Evolutionary conservation across 2,797 vertebrate genomes (phyloP).

Genomic region (Protonibea diacanthus): DNA sequence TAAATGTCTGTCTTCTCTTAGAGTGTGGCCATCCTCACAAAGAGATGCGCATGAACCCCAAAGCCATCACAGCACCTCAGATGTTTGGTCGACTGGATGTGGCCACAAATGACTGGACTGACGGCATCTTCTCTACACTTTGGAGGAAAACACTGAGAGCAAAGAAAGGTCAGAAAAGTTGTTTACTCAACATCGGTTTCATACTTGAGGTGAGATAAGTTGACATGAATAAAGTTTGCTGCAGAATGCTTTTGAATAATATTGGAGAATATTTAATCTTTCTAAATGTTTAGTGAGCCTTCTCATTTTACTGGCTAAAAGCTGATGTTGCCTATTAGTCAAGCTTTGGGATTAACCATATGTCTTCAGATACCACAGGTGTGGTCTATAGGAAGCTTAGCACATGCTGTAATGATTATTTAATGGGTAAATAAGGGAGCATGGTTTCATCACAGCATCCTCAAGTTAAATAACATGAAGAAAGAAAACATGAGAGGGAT

Average conservation of each 20-base stretch:
- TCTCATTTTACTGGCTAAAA: neutral
- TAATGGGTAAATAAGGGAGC: neutral
- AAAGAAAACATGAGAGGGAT: conserved; percentile 12
- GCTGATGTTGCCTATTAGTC: neutral
- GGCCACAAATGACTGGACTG: conserved; percentile 98
- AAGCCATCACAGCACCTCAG: conserved; percentile 96
- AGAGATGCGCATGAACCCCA: conserved; percentile 99
- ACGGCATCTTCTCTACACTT: conserved; percentile 96
- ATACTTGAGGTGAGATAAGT: neutral
- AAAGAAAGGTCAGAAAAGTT: conserved; percentile 89
- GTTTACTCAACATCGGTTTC: neutral
- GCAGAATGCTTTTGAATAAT: neutral
- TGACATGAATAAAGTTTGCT: neutral
- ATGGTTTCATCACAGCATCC: neutral
- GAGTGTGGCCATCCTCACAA: conserved; percentile 94
- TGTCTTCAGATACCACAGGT: conserved; percentile 2
- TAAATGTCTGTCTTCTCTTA: conserved; percentile 55
- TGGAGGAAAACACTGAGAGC: conserved; percentile 97
- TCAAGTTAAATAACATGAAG: neutral
- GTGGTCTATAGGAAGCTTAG: neutral
- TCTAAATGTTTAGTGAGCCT: neutral
- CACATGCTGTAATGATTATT: conserved; percentile 14
- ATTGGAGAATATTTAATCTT: neutral
- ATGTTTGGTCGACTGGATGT: conserved; percentile 98
- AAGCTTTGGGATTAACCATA: neutral